A percentile compares a stretch with the other conserved stretches of the same genome.
These are phyloP conservation scores for Gadus chalcogrammus DNA, from an alignment of 2,113 vertebrate genomes.

Conservation along the genomic window DNA sequence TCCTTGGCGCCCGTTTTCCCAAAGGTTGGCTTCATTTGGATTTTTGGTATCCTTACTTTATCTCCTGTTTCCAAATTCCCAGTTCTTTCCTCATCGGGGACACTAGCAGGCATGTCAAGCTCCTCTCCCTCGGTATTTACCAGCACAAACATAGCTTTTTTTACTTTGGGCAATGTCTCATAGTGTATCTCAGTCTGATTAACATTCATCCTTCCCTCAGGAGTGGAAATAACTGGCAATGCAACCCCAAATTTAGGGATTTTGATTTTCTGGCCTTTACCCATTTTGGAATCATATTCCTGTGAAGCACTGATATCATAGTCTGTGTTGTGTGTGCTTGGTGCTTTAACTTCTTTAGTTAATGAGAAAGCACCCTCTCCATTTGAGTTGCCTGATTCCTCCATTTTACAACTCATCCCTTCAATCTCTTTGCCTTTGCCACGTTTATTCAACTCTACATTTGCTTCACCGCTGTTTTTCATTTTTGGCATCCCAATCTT, in stretches of 20 bases:
- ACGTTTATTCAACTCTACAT: slow-evolving; percentile 42
- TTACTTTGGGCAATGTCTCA: slow-evolving; percentile 67
- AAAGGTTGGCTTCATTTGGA: slow-evolving; percentile 67
- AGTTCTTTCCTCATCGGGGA: slow-evolving; percentile 21
- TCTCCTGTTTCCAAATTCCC: slow-evolving; percentile 36
- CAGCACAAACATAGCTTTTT: slow-evolving; percentile 72
- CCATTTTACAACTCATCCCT: slow-evolving; percentile 35
- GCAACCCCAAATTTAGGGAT: slow-evolving; percentile 75
- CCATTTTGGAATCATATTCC: slow-evolving; percentile 34
- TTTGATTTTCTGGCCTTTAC: slow-evolving; percentile 67
- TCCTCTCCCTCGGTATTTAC: slow-evolving; percentile 58
- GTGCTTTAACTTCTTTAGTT: slow-evolving; percentile 43
- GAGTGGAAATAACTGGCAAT: slow-evolving; percentile 64
- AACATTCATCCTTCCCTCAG: slow-evolving; percentile 40
- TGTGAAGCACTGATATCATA: slow-evolving; percentile 62
- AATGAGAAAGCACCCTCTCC: slow-evolving; percentile 19
- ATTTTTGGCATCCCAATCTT: slow-evolving; percentile 68
- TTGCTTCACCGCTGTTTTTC: slow-evolving; percentile 44
- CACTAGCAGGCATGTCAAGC: slow-evolving; percentile 14
- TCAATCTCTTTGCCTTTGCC: slow-evolving; percentile 24
- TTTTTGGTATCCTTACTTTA: slow-evolving; percentile 60
- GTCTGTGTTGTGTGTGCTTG: slow-evolving; percentile 65
- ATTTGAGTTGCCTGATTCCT: slow-evolving; percentile 52
- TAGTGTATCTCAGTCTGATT: slow-evolving; percentile 53
- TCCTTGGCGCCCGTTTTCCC: slow-evolving; percentile 58